Base-by-base conservation (phyloP, 2,888 invertebrate species). In the Himalopsyche kuldschensis region DNA sequence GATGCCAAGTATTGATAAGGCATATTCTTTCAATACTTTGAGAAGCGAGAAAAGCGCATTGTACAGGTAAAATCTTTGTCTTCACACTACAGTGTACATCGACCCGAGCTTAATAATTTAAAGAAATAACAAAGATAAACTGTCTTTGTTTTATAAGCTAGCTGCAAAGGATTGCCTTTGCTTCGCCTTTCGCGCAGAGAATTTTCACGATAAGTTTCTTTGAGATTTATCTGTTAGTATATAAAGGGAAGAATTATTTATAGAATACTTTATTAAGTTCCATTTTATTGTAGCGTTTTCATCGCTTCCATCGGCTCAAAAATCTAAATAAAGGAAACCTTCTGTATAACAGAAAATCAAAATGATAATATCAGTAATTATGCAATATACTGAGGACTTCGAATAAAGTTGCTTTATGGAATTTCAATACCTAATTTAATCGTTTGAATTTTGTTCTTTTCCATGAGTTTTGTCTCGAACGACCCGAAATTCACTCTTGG, bases 121-220 rank as follows among this genome's bases (percentile, higher is more conserved):
- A 84, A 85, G 84, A 83, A 85, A 85, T 85, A 85, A 85, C 82
- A 85, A 80, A 83, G 82, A 85, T 85, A 85, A 83, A 85, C 81
- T 82, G 82, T 80, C 80, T 84, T 85, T 85, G 83, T 85, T 83
- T 83, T 78, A 79, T 69, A 78, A 84, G 80, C 81, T 77, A 31
- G 81, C 55, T 41, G 46, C 35, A 81, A 41, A 80, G 75, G 46
- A 75, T 75, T 75, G 80, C 80, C 75, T 47, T 63, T 63, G 31
- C 35, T 63, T 69, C 69, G 63, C 35, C 63, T 69, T 15, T 24
- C 4, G 63, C 41, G 46, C 4, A 77, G 15, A 41, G 35, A 77
- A 46, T 77, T 77, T 46, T 77, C 46, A 77, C 46, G 69, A 69
- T 69, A 69, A 69, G 24, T 69, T 69, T 69, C 69, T 69, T 69